Base-by-base conservation (phyloP, 2,113 vertebrate species). In the Rissa tridactyla region DNA sequence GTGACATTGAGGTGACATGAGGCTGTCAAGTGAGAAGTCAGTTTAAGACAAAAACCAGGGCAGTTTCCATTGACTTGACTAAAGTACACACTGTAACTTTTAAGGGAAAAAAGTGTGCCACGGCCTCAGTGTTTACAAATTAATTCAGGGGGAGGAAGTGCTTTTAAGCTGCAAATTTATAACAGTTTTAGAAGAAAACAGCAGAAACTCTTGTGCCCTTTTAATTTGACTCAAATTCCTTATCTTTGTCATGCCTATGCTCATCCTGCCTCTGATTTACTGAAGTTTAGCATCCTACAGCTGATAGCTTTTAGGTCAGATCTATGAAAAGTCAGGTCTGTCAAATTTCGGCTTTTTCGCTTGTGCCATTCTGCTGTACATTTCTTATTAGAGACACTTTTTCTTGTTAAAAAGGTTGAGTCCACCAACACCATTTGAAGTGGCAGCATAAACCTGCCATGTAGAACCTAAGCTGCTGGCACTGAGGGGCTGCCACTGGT, bases 1-100 rank as follows among this genome's bases (percentile, higher is more conserved):
- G 78, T 70, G 90, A 69, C 83, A 94, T 64, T 2, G 17, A 57
- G 11, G 83, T 94, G 95, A 95, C 94, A 80, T 26, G 29, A 68
- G 61, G 78, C 81, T 97, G 94, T 95, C 96, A 96, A 88, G 77
- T 30, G 73, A 38, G 49, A 96, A 95, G 86, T 93, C 69, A 92
- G 40, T 73, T 93, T 85, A 87, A 97, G 71, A 94, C 86, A 80
- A 72, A 86, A 87, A 81, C 13, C 29, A 61, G 49, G 62, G 38
- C 92, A 93, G 87, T 46, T 82, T 78, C 69, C 10, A 44, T 26
- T 85, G 47, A 79, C 40, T 84, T 78, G 42, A 47, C 30, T 75
- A 55, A 34, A 82, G 22, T 61, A 34, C 27, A 34, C 30, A n/a
- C 8, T 52, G 11, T 58, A 81, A 27, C 46, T 95, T 96, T 94